Base-by-base conservation (phyloP, 2,797 vertebrate species). In the Tamandua tetradactyla region DNA sequence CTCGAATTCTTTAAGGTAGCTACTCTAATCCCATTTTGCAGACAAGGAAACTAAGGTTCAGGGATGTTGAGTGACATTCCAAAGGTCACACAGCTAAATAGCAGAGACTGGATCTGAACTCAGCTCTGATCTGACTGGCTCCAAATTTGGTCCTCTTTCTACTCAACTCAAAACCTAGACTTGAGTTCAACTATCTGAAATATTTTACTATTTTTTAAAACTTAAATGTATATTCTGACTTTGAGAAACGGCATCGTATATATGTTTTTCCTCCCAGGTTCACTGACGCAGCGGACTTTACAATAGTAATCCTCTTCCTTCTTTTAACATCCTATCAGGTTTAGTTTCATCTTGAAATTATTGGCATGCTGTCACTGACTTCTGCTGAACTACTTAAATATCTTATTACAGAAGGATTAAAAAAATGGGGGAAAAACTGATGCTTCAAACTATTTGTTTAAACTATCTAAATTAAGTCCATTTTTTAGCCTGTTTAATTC, bases 401-500 rank as follows among this genome's bases (percentile, higher is more conserved):
- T 40, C 68, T 87, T 93, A 74, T 62, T 92, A 30, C 27, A 91
- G 30, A 68, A 83, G 27, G 14, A 85, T 42, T 11, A 17, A 92
- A 13, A 94, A 88, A 76, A 66, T 9, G 17, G 14, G 30, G 25
- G 20, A 75, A 66, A 14, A 14, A 13, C 18, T 35, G 52, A 95
- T 80, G 4, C 47, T 75, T 85, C 86, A 68, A 76, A 25, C 0
- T 42, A n/a, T 59, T 32, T 80, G 37, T 42, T 35, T 57, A 75
- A 91, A 91, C 15, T 47, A 42, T 18, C 72, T 78, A 64, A 71
- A n/a, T 84, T 80, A 81, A 75, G 74, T 91, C 61, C 23, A 75
- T 69, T 89, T 81, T 88, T 93, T 78, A 72, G 82, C 87, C 72
- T 78, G 66, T 75, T 87, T 81, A 78, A 75, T 78, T 89, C 61